These are phyloP conservation scores for Ascidia mentula DNA, from an alignment of 23 tunicate species.

Conservation along the genomic window DNA sequence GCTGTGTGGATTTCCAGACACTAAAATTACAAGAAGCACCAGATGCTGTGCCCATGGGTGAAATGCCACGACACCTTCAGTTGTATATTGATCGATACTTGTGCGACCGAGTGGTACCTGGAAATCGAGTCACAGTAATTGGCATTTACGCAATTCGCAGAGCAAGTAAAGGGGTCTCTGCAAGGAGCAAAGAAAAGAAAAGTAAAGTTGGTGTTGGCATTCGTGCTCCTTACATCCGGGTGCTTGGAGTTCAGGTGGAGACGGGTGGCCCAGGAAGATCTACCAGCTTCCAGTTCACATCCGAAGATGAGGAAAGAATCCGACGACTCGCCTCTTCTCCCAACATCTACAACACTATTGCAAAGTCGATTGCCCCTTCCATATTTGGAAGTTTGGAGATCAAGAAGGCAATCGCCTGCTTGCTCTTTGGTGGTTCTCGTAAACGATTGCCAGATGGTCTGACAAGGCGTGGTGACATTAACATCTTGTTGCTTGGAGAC, in stretches of 20 bases:
- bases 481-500: conserved; percentile 86
- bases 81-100: conserved; percentile 90
- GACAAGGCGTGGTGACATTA: conserved; percentile 95
- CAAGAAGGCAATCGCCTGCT: conserved; percentile 87
- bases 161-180: conserved; percentile 53
- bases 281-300: conserved; percentile 49
- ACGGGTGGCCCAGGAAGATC: conserved; percentile 91
- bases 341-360: conserved; percentile 78
- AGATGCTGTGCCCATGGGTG: conserved; percentile 98
- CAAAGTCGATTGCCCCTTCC: conserved; percentile 96
- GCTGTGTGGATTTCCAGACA: conserved; percentile 96
- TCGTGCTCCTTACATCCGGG: conserved; percentile 87
- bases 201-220: conserved; percentile 61
- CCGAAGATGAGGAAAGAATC: conserved; percentile 89
- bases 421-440: conserved; percentile 98
- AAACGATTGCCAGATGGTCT: conserved; percentile 96
- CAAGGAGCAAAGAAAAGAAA: conserved; percentile 45
- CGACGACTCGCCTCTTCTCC: conserved; percentile 83
- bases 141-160: conserved; percentile 90
- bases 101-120: conserved; percentile 96
- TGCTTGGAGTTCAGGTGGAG: conserved; percentile 94
- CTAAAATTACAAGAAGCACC: conserved; percentile 98
- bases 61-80: conserved; percentile 98
- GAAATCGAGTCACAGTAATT: conserved; percentile 87
- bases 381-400: conserved; percentile 94